phyloP scores from a whole-genome alignment of 2,888 invertebrate species.

The Napeogenes inachia region DNA sequence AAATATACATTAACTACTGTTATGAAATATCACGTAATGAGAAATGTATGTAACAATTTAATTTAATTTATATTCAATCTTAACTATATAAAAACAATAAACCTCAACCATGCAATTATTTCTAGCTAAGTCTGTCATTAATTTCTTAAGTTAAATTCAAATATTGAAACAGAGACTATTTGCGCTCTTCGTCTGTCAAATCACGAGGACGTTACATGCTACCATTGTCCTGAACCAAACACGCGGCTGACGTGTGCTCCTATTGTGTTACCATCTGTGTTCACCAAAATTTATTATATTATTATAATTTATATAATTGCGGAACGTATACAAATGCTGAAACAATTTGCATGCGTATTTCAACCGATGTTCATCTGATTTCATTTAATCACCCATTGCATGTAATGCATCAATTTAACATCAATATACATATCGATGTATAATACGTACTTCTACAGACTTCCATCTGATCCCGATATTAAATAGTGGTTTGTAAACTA shows the following conservation, averaged over 20 bases:
- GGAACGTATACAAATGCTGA: neutral
- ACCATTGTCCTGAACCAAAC: slow-evolving; percentile 25
- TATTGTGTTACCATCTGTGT: slow-evolving; percentile 23
- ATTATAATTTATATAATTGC: too few relatives aligned
- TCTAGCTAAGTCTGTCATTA: slow-evolving; percentile 17
- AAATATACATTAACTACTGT: too few relatives aligned
- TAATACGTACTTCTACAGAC: neutral
- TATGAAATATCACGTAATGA: too few relatives aligned
- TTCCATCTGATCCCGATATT: neutral
- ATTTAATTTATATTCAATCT: too few relatives aligned
- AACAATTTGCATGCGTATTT: neutral
- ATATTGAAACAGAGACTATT: slow-evolving; percentile 22
- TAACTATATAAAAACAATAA: neutral
- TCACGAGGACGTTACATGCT: slow-evolving; percentile 20
- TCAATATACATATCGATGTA: neutral
- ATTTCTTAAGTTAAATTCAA: slow-evolving; percentile 20
- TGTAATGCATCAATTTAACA: neutral
- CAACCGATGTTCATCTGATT: neutral
- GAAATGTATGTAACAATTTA: too few relatives aligned
- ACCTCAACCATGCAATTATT: slow-evolving; percentile 10
- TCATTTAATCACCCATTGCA: slow-evolving; percentile 2
- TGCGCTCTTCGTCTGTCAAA: slow-evolving; percentile 26
- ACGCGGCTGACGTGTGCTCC: slow-evolving; percentile 20
- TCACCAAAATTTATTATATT: slow-evolving; percentile 15
- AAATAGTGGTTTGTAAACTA: neutral